Conservation (phyloP, 1,140 invertebrate species). For the Helicoverpa zea region DNA sequence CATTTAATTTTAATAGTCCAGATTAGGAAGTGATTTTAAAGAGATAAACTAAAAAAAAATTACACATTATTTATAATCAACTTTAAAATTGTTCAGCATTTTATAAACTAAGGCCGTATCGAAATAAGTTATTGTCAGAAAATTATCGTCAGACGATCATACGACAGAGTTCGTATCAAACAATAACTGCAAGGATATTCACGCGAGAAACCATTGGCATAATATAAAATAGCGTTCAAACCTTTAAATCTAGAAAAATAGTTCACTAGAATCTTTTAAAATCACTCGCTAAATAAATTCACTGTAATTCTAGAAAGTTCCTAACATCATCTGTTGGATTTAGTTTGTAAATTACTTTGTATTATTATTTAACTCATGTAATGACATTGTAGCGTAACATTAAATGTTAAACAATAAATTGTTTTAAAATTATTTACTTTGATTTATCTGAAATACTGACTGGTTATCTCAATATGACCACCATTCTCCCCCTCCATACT, state of each 20-base stretch:
- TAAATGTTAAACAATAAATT: conserved; percentile 26
- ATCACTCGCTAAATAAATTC: no score
- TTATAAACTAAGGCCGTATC: no score
- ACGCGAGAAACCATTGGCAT: no score
- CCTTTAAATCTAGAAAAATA: no score
- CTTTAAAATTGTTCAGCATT: no score
- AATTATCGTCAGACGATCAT: no score
- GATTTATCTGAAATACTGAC: not conserved
- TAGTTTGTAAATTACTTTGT: not conserved
- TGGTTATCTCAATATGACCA: not conserved
- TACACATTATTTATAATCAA: no score
- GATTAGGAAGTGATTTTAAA: not conserved
- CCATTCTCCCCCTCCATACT: not conserved
- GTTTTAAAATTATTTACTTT: conserved; percentile 12
- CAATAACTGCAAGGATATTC: no score
- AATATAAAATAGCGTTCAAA: no score
- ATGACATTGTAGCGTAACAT: conserved; percentile 1
- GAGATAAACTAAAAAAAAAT: not conserved
- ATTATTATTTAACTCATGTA: conserved; percentile 1
- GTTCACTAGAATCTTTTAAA: no score
- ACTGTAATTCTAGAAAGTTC: not conserved
- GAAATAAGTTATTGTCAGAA: no score
- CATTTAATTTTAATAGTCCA: not conserved
- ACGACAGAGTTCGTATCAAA: no score
- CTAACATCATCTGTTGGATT: not conserved